Base-by-base conservation (phyloP, 2,113 vertebrate species). In the Aplodontia rufa region DNA sequence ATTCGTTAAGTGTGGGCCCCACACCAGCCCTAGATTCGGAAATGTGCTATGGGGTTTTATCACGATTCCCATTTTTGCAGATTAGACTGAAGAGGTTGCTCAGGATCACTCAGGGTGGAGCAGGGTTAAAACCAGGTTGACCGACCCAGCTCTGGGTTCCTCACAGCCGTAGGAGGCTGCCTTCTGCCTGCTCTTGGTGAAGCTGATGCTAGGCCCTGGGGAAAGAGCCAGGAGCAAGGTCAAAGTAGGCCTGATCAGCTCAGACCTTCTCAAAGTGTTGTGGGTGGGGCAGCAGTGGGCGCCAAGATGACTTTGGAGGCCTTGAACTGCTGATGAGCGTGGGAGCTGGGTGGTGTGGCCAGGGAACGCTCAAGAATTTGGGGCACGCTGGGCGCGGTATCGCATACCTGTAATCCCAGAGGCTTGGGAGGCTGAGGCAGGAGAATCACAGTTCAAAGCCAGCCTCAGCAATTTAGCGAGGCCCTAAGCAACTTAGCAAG, bases 31-130 rank as follows among this genome's bases (percentile, higher is more conserved):
- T 81, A 69, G 87, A 26, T 32, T 82, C 30, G 60, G 75, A 87
- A 30, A 22, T 68, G 81, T 8, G 32, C 30, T 26, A 32, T 35
- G 45, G 47, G 47, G 68, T n/a, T 20, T 64, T 49, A 14, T 79
- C 64, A n/a, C 30, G 30, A 17, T 45, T 82, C 55, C 51, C 42
- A 35, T 62, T 96, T 96, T 51, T 94, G 60, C 42, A 53, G 87
- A 30, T 68, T n/a, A 69, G 49, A 82, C 55, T 32, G 80, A 81
- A 42, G 81, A n/a, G 19, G 58, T 35, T 58, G 32, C 8, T 68
- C 20, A 22, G 19, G 66, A 40, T 51, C 68, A 22, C n/a, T 13
- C 2, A 22, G 6, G 5, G 32, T 37, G 26, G 64, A 17, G 13
- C 12, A 75, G 37, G 42, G 49, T 17, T 17, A 8, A n/a, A 85